Conservation (phyloP, 2,888 invertebrate species). For the Meiosimyza decipiens region DNA sequence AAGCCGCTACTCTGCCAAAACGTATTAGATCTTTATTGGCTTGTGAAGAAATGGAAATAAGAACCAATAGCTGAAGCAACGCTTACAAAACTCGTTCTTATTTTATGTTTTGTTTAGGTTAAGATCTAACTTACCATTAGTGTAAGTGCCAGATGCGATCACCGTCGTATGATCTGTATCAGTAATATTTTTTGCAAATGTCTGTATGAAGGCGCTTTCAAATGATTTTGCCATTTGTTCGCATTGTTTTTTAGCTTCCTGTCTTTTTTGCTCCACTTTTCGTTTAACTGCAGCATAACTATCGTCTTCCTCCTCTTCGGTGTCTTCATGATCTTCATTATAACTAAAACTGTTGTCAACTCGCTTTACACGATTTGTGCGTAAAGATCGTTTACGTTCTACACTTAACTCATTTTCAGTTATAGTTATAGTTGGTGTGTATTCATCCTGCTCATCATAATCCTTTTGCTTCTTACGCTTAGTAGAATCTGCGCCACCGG, state of each 20-base stretch:
- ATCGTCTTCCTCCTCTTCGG: conserved; percentile 45
- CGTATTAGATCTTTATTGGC: too few species aligned
- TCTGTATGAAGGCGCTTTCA: conserved; percentile 48
- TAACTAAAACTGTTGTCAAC: conserved; percentile 52
- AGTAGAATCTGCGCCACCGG: conserved; percentile 12
- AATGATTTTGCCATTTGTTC: conserved; percentile 47
- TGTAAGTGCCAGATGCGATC: too few species aligned
- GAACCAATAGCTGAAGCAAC: too few species aligned
- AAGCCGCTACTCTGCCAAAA: too few species aligned
- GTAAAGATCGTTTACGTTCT: conserved; percentile 50
- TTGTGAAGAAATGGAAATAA: too few species aligned
- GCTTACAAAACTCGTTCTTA: too few species aligned
- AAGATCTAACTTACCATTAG: too few species aligned
- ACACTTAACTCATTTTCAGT: conserved; percentile 36
- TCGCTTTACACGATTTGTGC: conserved; percentile 50
- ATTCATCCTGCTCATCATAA: conserved; percentile 34
- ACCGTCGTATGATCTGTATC: too few species aligned
- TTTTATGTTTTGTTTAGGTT: too few species aligned
- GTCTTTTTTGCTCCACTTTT: conserved; percentile 47
- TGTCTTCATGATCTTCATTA: conserved; percentile 51
- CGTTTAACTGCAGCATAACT: conserved; percentile 43
- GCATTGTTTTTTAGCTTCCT: conserved; percentile 45
- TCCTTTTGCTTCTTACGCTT: conserved; percentile 32
- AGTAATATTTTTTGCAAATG: conserved; percentile 40
- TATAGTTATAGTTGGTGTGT: conserved; percentile 35